phyloP scores from a whole-genome alignment of 30 jellyfish, hydroid and myxozoan genomes.

The Catostylus mosaicus region DNA sequence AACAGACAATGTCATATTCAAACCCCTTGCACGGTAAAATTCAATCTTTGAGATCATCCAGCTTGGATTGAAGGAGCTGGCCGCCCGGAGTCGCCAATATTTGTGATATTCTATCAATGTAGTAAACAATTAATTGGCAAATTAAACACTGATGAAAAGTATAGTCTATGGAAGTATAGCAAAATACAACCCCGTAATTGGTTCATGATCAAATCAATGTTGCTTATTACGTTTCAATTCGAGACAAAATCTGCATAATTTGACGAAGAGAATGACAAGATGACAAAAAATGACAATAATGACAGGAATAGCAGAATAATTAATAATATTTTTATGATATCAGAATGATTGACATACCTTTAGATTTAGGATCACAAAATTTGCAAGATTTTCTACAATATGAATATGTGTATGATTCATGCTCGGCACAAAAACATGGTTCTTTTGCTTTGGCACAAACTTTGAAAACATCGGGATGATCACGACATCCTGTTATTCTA shows the following conservation, averaged over 20 bases:
- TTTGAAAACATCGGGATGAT: conserved; percentile 77
- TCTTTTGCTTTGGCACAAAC: conserved; percentile 80
- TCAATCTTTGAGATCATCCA: conserved; percentile 88
- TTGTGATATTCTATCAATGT: conserved; percentile 71
- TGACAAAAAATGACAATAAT: neutral
- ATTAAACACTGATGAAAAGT: too few species aligned
- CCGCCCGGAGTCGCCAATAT: conserved; percentile 94
- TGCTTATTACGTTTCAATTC: too few species aligned
- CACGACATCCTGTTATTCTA: conserved; percentile 90
- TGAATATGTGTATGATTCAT: conserved; percentile 86
- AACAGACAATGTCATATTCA: conserved; percentile 59
- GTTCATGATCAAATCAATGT: too few species aligned
- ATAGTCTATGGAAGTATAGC: neutral
- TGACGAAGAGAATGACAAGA: neutral
- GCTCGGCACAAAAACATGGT: conserved; percentile 91
- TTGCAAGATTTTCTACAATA: conserved; percentile 91
- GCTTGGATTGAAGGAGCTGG: conserved; percentile 85
- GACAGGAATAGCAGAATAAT: conserved; percentile 2
- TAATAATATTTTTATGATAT: too few species aligned
- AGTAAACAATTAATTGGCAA: neutral
- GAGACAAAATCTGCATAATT: neutral
- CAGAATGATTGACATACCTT: conserved; percentile 47
- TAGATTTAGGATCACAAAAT: conserved; percentile 75
- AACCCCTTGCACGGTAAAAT: conserved; percentile 79
- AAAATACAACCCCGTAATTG: too few species aligned